Evolutionary conservation across 2,888 invertebrate genomes (phyloP), one percentile per base, ranked within the genome.

Genomic region (Sabatieria punctata): DNA sequence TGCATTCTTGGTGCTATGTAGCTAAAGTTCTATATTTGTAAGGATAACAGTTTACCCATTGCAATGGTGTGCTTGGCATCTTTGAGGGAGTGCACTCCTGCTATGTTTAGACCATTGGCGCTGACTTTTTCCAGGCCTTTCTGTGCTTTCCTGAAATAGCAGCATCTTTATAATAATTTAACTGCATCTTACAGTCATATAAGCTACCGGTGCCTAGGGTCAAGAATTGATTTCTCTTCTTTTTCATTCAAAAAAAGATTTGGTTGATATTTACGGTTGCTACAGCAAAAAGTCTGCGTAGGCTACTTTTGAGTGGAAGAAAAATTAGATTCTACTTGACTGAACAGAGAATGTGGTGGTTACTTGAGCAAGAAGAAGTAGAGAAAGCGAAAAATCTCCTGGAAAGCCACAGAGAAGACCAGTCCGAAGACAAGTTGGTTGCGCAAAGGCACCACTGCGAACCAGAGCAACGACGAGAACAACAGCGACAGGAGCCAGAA

Each of bases 401-500:
- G 81, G 60, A 89, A 83, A 27, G 86, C 60, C 15, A 93, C 82
- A 0, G 93, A 86, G 63, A 88, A 85, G 4, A 86, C 74, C 55
- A 89, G 73, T 24, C 89, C 89, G 70, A 91, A 83, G 4, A 77
- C 79, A 13, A 91, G 69, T 50, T 81, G 73, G 41, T 78, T 74
- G 53, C 80, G 74, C 41, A 89, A 68, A 11, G 86, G 85, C 24
- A 80, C 75, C 1, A 88, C 78, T 4, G 80, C 77, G 65, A 78
- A 84, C 91, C 93, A 95, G 52, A 89, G 68, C 46, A 85, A 62
- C 0, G 95, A 88, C 0, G 95, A 89, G 21, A 86, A 55, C 24
- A 95, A 70, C 57, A 95, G 73, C 1, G 93, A 81, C 40, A 91
- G 70, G 39, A 97, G 71, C 95, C 95, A 97, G 64, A 89, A 86